Evolutionary conservation across 2,888 invertebrate genomes (phyloP), one percentile per base, ranked within the genome.

Genomic region (Timema podura): DNA sequence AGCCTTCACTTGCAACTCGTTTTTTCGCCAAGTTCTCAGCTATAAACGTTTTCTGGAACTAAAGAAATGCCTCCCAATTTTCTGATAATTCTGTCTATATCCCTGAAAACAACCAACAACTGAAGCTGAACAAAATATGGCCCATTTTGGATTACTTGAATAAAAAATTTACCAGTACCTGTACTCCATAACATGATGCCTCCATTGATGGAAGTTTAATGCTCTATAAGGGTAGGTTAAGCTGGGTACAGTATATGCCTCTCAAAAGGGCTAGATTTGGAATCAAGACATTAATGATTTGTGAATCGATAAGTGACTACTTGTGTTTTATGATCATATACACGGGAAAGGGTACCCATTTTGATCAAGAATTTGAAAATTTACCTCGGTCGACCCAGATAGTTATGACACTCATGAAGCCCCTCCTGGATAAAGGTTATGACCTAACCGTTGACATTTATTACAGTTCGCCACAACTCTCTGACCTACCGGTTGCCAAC

Each of bases 191-290:
- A n/a, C 3, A 1, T 16, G 57, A 57, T n/a, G n/a, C n/a, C 9
- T 13, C 15, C 9, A n/a, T 57, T 7, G 15, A 57, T 5, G 6
- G 0, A n/a, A n/a, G 57, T n/a, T 57, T 7, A 0, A 7, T 5
- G 5, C 5, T n/a, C 6, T 54, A 57, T n/a, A 13, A n/a, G 30
- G 15, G 57, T 13, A 8, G 13, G 30, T n/a, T 57, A 30, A 3
- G 30, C 2, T 57, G 57, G 13, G 6, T 57, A 11, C 57, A 57
- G 57, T 57, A n/a, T 30, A 16, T 57, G 13, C 59, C 16, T 59
- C 45, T 59, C 44, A 59, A 59, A 13, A 59, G 59, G 45, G 59
- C 59, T 10, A 59, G 59, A 15, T 59, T 59, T 16, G 59, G 16
- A 13, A 59, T 59, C 10, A 59, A 59, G 13, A 59, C 11, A 9